Evolutionary conservation across 2,888 invertebrate genomes (phyloP).

Genomic region (Drosophila hamatofila): DNA sequence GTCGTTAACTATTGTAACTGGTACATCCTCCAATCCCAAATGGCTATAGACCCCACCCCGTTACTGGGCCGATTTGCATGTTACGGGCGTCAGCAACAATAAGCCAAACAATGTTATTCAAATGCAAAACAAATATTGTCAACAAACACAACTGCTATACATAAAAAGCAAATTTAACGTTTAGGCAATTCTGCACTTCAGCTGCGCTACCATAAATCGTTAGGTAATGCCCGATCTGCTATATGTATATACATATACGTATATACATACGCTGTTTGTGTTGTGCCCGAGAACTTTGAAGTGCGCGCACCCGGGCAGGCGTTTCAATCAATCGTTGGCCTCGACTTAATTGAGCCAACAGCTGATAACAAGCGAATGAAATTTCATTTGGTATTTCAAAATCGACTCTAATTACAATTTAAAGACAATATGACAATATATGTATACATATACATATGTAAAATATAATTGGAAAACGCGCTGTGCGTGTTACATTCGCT

Average conservation of each 20-base stretch:
- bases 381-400: conserved; percentile 9
- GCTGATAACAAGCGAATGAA: conserved; percentile 36
- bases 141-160: conserved; percentile 50
- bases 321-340: conserved; percentile 32
- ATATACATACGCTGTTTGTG: background rate
- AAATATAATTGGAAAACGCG: background rate
- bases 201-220: conserved; percentile 20
- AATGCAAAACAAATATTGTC: conserved; percentile 65
- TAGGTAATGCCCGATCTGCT: conserved; percentile 3
- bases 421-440: conserved; percentile 21
- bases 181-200: conserved; percentile 10
- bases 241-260: background rate
- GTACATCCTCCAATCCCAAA: conserved; percentile 58
- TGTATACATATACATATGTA: background rate
- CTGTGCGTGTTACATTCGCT: conserved; percentile 1
- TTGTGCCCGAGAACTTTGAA: conserved; percentile 19
- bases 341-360: conserved; percentile 49
- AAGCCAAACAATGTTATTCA: conserved; percentile 62
- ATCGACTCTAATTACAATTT: conserved; percentile 24
- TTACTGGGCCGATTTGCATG: conserved; percentile 51
- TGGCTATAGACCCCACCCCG: conserved; percentile 1
- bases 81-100: conserved; percentile 66
- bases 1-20: conserved; percentile 80
- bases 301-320: conserved; percentile 8
- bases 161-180: conserved; percentile 21